Evolutionary conservation across 2,888 invertebrate species (phyloP).

Genomic region (Eutolmus rufibarbis): DNA sequence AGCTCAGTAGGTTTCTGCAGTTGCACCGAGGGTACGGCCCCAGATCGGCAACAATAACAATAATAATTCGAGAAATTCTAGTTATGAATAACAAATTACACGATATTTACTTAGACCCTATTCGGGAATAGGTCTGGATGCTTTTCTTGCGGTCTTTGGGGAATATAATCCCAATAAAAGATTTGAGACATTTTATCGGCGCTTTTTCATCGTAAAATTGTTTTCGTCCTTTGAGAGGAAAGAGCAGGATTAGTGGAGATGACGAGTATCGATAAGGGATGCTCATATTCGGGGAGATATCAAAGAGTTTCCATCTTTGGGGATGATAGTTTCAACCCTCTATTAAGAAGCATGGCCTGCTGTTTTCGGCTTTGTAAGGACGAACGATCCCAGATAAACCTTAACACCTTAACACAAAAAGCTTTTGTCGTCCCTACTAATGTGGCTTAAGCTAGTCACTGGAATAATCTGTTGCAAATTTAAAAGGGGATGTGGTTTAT

Average conservation of each 20-base stretch:
- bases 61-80: constrained; percentile 42
- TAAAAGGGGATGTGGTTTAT: not conserved
- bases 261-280: constrained; percentile 18
- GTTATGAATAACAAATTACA: constrained; percentile 50
- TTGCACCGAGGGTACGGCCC: not conserved
- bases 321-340: not conserved
- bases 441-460: constrained; percentile 38
- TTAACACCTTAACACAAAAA: constrained; percentile 56
- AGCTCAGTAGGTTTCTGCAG: not conserved
- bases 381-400: constrained; percentile 60
- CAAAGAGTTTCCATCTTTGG: constrained; percentile 11
- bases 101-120: constrained; percentile 44
- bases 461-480: constrained; percentile 42
- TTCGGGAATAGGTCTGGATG: constrained; percentile 7
- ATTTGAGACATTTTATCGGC: constrained; percentile 40
- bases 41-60: constrained; percentile 23
- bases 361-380: constrained; percentile 40
- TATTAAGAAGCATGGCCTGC: constrained; percentile 14
- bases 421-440: constrained; percentile 32
- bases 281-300: constrained; percentile 23
- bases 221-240: constrained; percentile 41
- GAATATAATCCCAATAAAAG: constrained; percentile 44
- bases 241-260: constrained; percentile 16
- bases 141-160: constrained; percentile 19
- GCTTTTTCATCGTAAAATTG: constrained; percentile 45